Conservation (phyloP, 2,113 vertebrate genomes). For the Eubucco bourcierii region DNA sequence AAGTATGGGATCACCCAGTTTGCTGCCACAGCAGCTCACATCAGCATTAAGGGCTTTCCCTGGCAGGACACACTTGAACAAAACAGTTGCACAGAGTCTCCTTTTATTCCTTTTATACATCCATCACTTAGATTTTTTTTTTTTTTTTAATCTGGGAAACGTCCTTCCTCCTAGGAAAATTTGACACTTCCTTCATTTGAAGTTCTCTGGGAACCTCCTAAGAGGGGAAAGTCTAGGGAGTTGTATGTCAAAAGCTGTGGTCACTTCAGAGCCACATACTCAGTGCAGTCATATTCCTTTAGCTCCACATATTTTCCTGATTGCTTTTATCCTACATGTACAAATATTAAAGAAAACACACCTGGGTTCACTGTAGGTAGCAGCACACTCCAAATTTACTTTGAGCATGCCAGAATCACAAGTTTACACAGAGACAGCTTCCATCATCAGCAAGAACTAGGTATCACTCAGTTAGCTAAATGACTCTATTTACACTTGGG, state of each 20-base stretch:
- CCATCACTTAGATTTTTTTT: not conserved
- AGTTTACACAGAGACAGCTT: not conserved
- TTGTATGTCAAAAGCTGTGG: not conserved
- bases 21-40: not conserved
- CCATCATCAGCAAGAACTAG: not conserved
- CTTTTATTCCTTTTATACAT: not conserved
- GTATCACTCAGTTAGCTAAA: not conserved
- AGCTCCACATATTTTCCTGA: fast-evolving
- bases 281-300: not conserved
- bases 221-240: not conserved
- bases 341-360: fast-evolving
- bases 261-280: not conserved
- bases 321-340: not conserved
- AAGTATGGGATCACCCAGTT: not conserved
- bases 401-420: not conserved
- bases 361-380: not conserved
- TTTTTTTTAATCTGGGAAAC: not conserved
- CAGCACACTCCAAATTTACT: not conserved
- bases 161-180: not conserved
- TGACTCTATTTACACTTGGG: not conserved
- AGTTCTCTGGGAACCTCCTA: not conserved
- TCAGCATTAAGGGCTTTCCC: not conserved
- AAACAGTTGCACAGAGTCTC: fast-evolving
- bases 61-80: not conserved
- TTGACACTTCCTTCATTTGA: not conserved